Conservation (phyloP, 2,888 invertebrate species). For the Pandemis corylana region DNA sequence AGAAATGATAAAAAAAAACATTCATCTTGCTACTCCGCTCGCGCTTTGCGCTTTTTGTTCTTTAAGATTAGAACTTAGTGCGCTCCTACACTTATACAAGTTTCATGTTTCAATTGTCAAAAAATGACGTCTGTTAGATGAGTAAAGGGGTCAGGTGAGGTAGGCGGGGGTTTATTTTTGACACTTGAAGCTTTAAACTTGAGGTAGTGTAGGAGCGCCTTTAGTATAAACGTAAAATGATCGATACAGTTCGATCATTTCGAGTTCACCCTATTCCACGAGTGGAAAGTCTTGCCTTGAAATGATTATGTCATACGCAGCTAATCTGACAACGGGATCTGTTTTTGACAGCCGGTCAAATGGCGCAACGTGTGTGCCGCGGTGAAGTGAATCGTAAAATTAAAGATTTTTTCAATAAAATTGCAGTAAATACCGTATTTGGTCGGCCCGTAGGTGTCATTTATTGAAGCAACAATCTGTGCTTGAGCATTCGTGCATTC, state of each 20-base stretch:
- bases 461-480: conserved; percentile 47
- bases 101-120: too few relatives aligned
- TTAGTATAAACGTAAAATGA: not conserved
- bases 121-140: too few relatives aligned
- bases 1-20: too few relatives aligned
- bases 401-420: conserved; percentile 61
- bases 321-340: conserved; percentile 14
- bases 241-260: not conserved
- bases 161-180: too few relatives aligned
- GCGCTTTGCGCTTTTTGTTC: too few relatives aligned
- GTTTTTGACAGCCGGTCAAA: conserved; percentile 29
- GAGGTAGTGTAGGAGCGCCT: too few relatives aligned
- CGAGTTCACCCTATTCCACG: not conserved
- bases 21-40: too few relatives aligned
- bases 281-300: conserved; percentile 3
- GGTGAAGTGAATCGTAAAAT: conserved; percentile 57
- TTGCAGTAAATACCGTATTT: conserved; percentile 55
- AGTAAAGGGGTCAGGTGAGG: too few relatives aligned
- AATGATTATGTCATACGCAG: conserved; percentile 1
- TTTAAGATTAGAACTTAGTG: too few relatives aligned
- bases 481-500: conserved; percentile 23
- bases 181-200: too few relatives aligned
- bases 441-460: conserved; percentile 56
- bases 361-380: conserved; percentile 56
- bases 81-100: too few relatives aligned